A percentile compares a stretch with the other conserved stretches of the same genome.
These are phyloP conservation scores for Eremobia ochroleuca DNA, from an alignment of 2,888 invertebrate species.

Conservation along the genomic window DNA sequence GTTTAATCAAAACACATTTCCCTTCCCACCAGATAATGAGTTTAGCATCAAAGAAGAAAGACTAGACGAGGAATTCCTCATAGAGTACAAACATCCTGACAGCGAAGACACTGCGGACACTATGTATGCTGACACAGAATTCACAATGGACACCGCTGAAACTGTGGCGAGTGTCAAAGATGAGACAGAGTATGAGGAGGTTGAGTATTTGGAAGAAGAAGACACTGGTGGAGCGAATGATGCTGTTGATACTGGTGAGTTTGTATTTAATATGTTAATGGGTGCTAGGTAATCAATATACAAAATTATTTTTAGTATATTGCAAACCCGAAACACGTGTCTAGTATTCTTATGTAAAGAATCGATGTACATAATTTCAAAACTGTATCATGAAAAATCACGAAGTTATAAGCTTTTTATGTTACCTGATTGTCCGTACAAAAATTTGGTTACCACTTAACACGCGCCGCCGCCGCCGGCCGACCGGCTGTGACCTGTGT, in stretches of 20 bases:
- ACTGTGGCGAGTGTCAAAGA: conserved; percentile 11
- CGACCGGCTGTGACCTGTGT: no score
- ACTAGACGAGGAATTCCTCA: background rate
- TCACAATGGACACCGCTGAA: conserved; percentile 10
- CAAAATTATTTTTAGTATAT: no score
- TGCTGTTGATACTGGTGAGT: conserved; percentile 45
- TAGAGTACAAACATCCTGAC: background rate
- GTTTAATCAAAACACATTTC: background rate
- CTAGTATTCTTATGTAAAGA: no score
- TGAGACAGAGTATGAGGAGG: conserved; percentile 65
- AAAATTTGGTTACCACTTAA: no score
- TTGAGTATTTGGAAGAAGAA: conserved; percentile 74
- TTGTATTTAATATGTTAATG: background rate
- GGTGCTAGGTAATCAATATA: background rate
- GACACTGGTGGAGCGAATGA: conserved; percentile 20
- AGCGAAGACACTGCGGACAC: conserved; percentile 17
- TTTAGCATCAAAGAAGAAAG: conserved; percentile 13
- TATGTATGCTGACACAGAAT: conserved; percentile 10
- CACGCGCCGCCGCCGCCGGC: no score
- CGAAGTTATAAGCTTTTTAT: no score
- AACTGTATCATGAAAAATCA: no score
- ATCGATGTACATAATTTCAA: no score
- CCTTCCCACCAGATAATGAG: conserved; percentile 29
- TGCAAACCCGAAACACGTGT: no score
- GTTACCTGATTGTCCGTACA: no score